A percentile compares a stretch with the other conserved stretches of the same genome.
phyloP scores from a whole-genome alignment of 2,113 vertebrate species.

The Hiodon tergisus region DNA sequence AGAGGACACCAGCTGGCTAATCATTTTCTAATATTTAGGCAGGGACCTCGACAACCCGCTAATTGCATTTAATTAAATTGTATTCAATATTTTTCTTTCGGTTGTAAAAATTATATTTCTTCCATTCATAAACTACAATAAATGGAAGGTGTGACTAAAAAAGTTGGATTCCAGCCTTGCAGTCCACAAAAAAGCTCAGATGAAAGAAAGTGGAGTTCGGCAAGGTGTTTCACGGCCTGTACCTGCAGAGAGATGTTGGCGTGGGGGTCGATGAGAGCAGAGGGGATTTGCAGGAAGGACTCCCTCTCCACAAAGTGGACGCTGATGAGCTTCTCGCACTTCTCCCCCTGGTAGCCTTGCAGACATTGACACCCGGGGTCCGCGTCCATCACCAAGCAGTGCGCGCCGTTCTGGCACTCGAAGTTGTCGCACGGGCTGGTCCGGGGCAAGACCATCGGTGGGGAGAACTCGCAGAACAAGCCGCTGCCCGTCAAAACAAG shows the following conservation, averaged over 20 bases:
- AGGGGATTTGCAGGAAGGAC: conserved; percentile 87
- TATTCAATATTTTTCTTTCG: too few species aligned
- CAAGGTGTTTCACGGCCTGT: conserved; percentile 15
- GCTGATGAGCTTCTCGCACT: conserved; percentile 86
- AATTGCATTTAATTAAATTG: too few species aligned
- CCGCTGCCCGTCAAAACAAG: conserved; percentile 63
- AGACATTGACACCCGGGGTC: conserved; percentile 90
- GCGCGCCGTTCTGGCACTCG: conserved; percentile 89
- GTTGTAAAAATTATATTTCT: too few species aligned
- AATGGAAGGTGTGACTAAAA: too few species aligned
- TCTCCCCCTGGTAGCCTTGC: conserved; percentile 85
- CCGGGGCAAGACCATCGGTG: conserved; percentile 92
- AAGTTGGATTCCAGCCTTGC: too few species aligned
- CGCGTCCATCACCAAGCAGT: conserved; percentile 77
- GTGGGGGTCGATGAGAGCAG: conserved; percentile 72
- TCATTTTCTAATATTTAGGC: neutral
- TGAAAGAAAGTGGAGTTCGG: neutral
- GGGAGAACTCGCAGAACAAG: conserved; percentile 91
- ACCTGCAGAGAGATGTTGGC: conserved; percentile 97
- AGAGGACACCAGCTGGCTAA: neutral
- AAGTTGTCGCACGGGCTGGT: conserved; percentile 94
- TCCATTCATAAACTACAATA: too few species aligned
- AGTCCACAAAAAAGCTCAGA: too few species aligned
- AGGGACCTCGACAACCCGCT: too few species aligned
- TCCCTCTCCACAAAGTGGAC: conserved; percentile 91